These are phyloP conservation scores for Lagenorhynchus albirostris DNA, from an alignment of 2,113 vertebrate species.

Conservation along the genomic window DNA sequence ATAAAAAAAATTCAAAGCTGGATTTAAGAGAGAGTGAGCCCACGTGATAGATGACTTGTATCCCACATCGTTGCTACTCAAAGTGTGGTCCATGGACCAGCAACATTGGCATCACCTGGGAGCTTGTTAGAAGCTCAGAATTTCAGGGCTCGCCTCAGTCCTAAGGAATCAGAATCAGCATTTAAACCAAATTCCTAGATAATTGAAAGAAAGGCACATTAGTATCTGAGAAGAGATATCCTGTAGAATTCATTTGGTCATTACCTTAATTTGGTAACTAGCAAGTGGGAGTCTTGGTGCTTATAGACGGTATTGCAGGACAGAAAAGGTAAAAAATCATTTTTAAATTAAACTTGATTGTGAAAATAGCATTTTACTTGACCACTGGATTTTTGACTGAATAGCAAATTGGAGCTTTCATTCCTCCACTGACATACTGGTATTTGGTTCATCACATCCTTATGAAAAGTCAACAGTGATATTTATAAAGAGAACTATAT, in stretches of 20 bases:
- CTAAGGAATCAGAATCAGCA: not conserved
- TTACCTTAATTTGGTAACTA: not conserved
- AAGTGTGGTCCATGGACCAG: not conserved
- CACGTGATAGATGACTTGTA: not conserved
- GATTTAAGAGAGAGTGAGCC: not conserved
- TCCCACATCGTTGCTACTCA: not conserved
- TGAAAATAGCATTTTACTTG: slow-evolving; percentile 56
- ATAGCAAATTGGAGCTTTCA: not conserved
- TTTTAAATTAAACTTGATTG: slow-evolving; percentile 52
- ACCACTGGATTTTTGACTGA: slow-evolving; percentile 43
- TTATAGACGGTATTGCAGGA: slow-evolving; percentile 20
- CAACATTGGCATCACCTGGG: rapidly evolving
- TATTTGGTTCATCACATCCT: not conserved
- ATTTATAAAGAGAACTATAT: slow-evolving; percentile 22
- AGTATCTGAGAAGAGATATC: not conserved
- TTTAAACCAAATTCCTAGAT: not conserved
- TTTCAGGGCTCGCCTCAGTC: not conserved
- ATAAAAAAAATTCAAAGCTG: not conserved
- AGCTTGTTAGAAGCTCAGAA: not conserved
- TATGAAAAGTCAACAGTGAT: slow-evolving; percentile 22
- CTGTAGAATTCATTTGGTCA: not conserved
- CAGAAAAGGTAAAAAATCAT: slow-evolving; percentile 57
- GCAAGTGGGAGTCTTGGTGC: not conserved
- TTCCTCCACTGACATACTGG: not conserved
- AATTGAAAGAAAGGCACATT: not conserved